These are phyloP conservation scores for Melieria crassipennis DNA, from an alignment of 2,888 invertebrate species.

Conservation along the genomic window DNA sequence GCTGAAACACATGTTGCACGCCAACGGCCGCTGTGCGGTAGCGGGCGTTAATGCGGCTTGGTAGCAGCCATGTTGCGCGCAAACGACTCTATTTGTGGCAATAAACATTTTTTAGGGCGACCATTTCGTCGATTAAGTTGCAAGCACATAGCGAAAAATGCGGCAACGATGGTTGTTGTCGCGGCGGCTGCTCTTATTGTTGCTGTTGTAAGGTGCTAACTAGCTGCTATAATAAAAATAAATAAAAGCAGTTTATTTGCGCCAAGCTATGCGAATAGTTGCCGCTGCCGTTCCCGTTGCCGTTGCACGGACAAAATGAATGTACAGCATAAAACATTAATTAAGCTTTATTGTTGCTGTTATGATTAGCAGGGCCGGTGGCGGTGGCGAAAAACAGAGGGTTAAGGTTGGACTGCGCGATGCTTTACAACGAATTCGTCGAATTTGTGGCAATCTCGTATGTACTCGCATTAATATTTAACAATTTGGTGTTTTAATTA, in stretches of 20 bases:
- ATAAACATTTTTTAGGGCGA: neutral
- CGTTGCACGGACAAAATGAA: conserved; percentile 6
- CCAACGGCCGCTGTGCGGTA: neutral
- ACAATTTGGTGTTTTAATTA: no score
- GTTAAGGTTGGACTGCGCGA: no score
- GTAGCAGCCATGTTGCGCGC: neutral
- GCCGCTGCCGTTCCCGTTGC: no score
- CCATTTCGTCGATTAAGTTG: neutral
- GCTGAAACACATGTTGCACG: conserved; percentile 12
- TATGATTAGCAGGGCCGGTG: no score
- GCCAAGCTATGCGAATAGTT: neutral
- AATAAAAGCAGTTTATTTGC: conserved; percentile 17
- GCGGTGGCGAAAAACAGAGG: no score
- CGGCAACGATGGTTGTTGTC: neutral
- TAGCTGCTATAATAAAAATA: conserved; percentile 34
- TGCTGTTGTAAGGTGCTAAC: conserved; percentile 29
- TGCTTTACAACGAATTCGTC: no score
- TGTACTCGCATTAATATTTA: no score
- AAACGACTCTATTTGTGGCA: conserved; percentile 28
- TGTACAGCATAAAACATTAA: conserved; percentile 27
- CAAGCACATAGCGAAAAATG: neutral
- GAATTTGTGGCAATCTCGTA: no score
- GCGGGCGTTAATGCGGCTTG: neutral
- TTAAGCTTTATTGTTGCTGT: conserved; percentile 26
- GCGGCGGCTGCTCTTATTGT: conserved; percentile 22